Base-by-base conservation (phyloP, 1,140 invertebrate species). In the Papilio glaucus region DNA sequence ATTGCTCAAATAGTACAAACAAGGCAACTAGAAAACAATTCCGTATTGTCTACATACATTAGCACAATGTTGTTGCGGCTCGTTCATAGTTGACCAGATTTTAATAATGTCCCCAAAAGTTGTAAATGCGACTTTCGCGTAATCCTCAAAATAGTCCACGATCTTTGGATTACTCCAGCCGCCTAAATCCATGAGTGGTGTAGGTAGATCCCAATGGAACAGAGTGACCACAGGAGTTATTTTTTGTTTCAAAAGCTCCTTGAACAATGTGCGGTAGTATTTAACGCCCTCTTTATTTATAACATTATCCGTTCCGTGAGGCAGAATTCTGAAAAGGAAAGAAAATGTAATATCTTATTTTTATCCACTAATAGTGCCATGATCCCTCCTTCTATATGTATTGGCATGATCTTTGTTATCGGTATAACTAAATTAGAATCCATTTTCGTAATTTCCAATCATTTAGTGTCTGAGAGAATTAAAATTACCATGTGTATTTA, bases 181-280 rank as follows among this genome's bases (percentile, higher is more conserved):
- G 2, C 95, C 96, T 12, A 95, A 80, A 3, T 95, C 93, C 90
- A 95, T 93, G 1, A 95, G 79, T 4, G 88, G 45, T 69, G 94
- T 92, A 0, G 95, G 95, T 71, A 95, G 82, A 83, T 95, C 95
- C 92, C 94, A 95, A 77, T 95, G 94, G 77, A 93, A 95, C 49
- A 95, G 87, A 4, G 94, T 94, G 12, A 95, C 94, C 71, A 94
- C 84, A 4, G 95, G 94, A 49, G 89, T 90, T 49, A 95, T 94
- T 33, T 93, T 92, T 13, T 88, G 93, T 39, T 85, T 86, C 8
- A 94, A 60, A 13, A 96, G 86, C 70, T 93, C 94, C 81, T 96
- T 85, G 18, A 96, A 95, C 1, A 96, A 49, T 26, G 87, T 88
- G 42, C 95, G 94, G 78, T 96, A 96, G 82, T 96, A 96, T 57